Percentiles rank a stretch among this genome's conserved stretches.
These are phyloP conservation scores for Ctenicera cuprea DNA, from an alignment of 2,888 invertebrate species.

Conservation along the genomic window DNA sequence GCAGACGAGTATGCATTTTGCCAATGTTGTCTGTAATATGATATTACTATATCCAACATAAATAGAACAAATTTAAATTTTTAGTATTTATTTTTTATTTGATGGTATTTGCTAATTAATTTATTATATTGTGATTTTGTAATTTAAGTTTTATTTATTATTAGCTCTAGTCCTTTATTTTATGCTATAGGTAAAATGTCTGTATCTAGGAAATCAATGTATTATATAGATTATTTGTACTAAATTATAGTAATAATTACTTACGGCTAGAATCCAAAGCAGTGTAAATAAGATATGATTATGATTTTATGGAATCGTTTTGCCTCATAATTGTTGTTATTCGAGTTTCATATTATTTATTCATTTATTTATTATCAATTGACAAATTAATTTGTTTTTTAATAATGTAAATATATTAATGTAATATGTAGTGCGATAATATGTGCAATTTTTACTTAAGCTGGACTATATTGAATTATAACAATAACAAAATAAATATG, in stretches of 20 bases:
- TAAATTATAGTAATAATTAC: constrained; percentile 3
- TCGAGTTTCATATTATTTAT: too few relatives aligned
- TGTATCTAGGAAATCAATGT: constrained; percentile 5
- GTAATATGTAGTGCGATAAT: too few relatives aligned
- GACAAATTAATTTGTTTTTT: neutral
- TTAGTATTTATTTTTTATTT: too few relatives aligned
- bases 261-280: constrained; percentile 50
- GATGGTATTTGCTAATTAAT: neutral
- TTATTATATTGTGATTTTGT: neutral
- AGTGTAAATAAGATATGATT: constrained; percentile 41
- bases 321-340: too few relatives aligned
- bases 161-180: constrained; percentile 6
- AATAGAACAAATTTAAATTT: too few relatives aligned
- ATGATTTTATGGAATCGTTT: neutral
- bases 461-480: too few relatives aligned
- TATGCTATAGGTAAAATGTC: neutral
- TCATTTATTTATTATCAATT: neutral
- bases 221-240: neutral
- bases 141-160: neutral
- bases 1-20: too few relatives aligned
- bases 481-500: too few relatives aligned
- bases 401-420: too few relatives aligned
- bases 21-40: too few relatives aligned
- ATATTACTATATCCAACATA: too few relatives aligned
- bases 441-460: too few relatives aligned